These are phyloP conservation scores for Escarpia spicata DNA, from an alignment of 2,888 invertebrate species.

Conservation along the genomic window DNA sequence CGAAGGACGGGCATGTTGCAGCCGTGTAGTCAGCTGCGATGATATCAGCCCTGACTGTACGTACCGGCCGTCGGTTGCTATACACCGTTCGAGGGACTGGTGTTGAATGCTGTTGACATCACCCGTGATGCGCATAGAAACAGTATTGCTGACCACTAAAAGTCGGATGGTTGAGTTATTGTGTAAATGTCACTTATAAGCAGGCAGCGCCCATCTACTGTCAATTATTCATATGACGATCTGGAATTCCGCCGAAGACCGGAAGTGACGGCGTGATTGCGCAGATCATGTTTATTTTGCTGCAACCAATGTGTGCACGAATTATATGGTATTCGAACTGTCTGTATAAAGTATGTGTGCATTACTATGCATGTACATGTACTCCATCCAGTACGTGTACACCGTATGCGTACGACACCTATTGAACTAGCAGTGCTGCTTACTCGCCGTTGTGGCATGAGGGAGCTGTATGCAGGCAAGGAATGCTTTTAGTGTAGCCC, in stretches of 20 bases:
- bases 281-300: background rate
- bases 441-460: background rate
- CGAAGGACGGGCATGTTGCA: no score
- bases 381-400: no score
- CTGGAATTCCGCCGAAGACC: background rate
- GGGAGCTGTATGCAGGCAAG: no score
- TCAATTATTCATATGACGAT: conserved; percentile 9
- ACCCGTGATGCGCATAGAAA: background rate
- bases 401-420: background rate
- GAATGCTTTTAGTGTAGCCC: background rate
- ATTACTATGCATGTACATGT: no score
- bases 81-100: background rate
- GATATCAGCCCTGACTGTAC: background rate
- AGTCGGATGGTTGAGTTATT: background rate
- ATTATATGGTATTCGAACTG: background rate
- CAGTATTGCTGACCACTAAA: background rate
- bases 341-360: background rate
- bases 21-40: background rate
- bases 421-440: background rate
- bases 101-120: background rate
- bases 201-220: background rate
- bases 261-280: conserved; percentile 9
- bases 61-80: background rate
- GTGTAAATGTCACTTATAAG: background rate
- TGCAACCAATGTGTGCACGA: background rate